Evolutionary conservation across 2,797 vertebrate species (phyloP), one percentile per base, ranked within the genome.

Genomic region (Bradypodion pumilum): DNA sequence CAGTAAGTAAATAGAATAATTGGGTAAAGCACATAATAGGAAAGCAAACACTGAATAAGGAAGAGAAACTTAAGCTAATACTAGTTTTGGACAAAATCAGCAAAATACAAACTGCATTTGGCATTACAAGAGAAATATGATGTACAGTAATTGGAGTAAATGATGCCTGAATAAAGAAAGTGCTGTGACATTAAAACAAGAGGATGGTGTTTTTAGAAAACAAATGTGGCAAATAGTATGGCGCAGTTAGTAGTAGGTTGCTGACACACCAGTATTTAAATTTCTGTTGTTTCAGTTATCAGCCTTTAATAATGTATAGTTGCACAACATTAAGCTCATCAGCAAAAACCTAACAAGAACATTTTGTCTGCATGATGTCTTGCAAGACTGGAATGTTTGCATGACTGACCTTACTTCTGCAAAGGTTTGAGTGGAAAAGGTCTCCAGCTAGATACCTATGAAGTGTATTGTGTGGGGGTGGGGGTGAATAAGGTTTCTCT

Each of bases 321-420:
- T 62, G 27, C 66, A 69, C 9, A 4, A 2, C 76, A 74, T 74
- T 80, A 78, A 85, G n/a, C 77, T 85, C 37, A 35, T 16, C 88
- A 74, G 35, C 80, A 82, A 52, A 52, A 85, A 2, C 62, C 68
- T 86, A 77, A 59, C 75, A 89, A 75, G 78, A 91, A 90, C 90
- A 73, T 89, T 89, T 69, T 91, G 84, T 84, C 82, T 91, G 84
- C 75, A 46, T 87, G 85, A 68, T 27, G 77, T 80, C 76, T 80
- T 89, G 74, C 83, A 70, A 91, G 84, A 93, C 89, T 84, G 89
- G 44, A 91, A 89, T 70, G 29, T 16, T 56, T 80, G 44, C 19
- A 5, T 23, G 63, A n/a, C 72, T 82, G 44, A 44, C 29, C 29
- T 49, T 78, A 19, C 37, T 46, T 44, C 16, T 44, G 25, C 35